Conservation (phyloP, 37 sponge, comb jelly and placozoan genomes). For the Beroe ovata region DNA sequence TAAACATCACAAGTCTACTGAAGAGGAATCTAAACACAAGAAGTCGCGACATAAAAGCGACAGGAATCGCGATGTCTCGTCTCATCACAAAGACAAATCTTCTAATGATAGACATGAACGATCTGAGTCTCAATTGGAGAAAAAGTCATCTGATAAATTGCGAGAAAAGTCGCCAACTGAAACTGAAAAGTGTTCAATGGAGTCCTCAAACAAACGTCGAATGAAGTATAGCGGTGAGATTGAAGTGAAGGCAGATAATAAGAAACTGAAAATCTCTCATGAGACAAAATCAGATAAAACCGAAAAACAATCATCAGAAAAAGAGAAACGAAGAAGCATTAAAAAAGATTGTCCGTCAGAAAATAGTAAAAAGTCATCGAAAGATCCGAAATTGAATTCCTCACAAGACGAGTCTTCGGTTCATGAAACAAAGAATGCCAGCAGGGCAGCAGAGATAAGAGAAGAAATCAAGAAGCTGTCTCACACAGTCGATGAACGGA, state of each 20-base stretch:
- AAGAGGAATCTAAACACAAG: too few species aligned
- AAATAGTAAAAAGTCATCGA: background rate
- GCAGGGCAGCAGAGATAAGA: slow-evolving; percentile 10
- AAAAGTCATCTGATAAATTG: background rate
- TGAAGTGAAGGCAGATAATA: background rate
- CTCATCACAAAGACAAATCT: background rate
- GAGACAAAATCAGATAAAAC: background rate
- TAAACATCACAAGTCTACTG: background rate
- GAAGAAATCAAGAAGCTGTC: background rate
- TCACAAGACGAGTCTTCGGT: background rate
- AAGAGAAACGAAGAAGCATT: background rate
- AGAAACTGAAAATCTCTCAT: background rate
- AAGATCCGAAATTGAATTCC: background rate
- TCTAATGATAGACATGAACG: background rate
- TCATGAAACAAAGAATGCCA: background rate
- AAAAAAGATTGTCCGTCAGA: background rate
- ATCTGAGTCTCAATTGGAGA: background rate
- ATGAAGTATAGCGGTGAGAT: background rate
- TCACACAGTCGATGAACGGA: background rate
- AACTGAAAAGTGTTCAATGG: background rate
- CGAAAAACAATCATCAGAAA: background rate
- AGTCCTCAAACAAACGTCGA: background rate
- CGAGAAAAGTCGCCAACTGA: background rate
- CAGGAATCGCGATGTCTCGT: too few species aligned
- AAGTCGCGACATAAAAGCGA: too few species aligned